Percentiles rank a stretch among this genome's conserved stretches.
Conservation (phyloP, 2,888 invertebrate genomes). For the Lasioglossum figueresi region DNA sequence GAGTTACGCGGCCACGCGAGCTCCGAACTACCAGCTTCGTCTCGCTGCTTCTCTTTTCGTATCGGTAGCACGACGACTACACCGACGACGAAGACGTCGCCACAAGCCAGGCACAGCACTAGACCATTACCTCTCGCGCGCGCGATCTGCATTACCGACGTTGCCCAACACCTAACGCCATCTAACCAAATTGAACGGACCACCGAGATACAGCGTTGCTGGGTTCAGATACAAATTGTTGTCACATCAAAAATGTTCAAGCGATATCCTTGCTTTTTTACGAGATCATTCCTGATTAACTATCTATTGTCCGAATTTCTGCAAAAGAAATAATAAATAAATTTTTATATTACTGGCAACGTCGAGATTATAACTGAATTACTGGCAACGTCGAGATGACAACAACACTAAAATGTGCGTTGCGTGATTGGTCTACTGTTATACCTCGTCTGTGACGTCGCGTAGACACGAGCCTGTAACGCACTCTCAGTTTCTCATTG, state of each 20-base stretch:
- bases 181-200: neutral
- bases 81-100: slow-evolving; percentile 51
- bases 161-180: neutral
- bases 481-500: slow-evolving; percentile 9
- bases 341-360: neutral
- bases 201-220: neutral
- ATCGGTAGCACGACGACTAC: slow-evolving; percentile 49
- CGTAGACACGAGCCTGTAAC: slow-evolving; percentile 14
- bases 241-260: neutral
- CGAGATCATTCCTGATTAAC: neutral
- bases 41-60: slow-evolving; percentile 41
- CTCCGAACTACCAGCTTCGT: slow-evolving; percentile 52
- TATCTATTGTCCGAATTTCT: neutral
- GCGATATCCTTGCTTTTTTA: neutral
- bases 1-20: slow-evolving; percentile 48
- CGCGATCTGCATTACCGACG: neutral
- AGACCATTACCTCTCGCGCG: neutral
- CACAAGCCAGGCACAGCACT: neutral
- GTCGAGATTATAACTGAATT: too few species aligned
- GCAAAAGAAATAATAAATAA: neutral
- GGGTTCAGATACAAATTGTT: neutral
- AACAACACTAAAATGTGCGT: neutral
- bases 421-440: neutral
- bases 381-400: neutral
- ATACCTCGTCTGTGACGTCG: slow-evolving; percentile 12